These are phyloP conservation scores for Bombus pyrosoma DNA, from an alignment of 1,140 invertebrate genomes.

Conservation along the genomic window DNA sequence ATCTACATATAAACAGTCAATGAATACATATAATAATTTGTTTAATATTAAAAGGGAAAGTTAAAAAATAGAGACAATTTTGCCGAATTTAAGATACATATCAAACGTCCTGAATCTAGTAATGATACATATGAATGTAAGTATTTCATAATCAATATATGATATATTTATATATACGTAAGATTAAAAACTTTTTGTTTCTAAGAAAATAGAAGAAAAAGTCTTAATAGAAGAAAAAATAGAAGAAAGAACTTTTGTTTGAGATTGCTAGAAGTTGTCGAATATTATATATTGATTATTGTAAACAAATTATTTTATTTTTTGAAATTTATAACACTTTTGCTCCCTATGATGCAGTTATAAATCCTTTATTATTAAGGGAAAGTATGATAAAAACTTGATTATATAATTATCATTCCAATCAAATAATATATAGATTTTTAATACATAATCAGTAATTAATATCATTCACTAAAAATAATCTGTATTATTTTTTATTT, in stretches of 20 bases:
- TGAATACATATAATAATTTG: slow-evolving; percentile 17
- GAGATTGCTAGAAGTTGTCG: neutral
- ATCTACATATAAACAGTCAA: slow-evolving; percentile 22
- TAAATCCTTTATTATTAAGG: neutral
- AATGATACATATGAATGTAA: neutral
- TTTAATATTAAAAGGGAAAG: slow-evolving; percentile 12
- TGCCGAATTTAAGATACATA: neutral
- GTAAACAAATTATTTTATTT: neutral
- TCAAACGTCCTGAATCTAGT: neutral
- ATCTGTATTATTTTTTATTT: neutral
- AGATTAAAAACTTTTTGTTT: neutral
- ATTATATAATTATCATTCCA: neutral
- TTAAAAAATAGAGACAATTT: slow-evolving; percentile 14
- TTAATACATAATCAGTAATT: neutral
- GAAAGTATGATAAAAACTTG: neutral
- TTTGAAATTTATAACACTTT: neutral
- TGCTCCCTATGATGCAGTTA: neutral
- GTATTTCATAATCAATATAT: neutral
- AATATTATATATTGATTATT: neutral
- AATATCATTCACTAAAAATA: neutral
- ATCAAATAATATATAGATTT: neutral
- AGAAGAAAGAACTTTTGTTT: neutral
- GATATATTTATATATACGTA: neutral
- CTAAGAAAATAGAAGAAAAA: neutral
- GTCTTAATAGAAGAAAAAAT: too few relatives aligned